Conservation (phyloP, 1,140 invertebrate genomes). For the Drosophila ercepeae region DNA sequence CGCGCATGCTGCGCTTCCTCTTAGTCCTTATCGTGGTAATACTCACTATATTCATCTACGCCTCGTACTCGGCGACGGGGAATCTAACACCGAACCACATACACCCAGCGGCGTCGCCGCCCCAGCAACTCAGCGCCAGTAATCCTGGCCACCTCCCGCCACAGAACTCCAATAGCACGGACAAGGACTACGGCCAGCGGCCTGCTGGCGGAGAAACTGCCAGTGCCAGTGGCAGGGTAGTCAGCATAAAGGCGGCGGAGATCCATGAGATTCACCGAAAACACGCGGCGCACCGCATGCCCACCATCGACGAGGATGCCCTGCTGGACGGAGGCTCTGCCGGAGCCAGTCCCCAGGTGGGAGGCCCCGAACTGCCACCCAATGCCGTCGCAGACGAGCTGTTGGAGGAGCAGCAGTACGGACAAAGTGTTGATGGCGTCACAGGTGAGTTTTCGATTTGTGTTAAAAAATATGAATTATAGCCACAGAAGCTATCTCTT, state of each 20-base stretch:
- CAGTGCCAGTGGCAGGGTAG: slow-evolving; percentile 11
- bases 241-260: slow-evolving; percentile 19
- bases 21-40: slow-evolving; percentile 72
- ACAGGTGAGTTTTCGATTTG: slow-evolving; percentile 66
- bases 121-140: slow-evolving; percentile 37
- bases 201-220: slow-evolving; percentile 1
- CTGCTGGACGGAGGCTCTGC: slow-evolving; percentile 64
- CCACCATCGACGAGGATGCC: slow-evolving; percentile 78
- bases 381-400: slow-evolving; percentile 54
- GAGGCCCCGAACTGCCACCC: slow-evolving; percentile 37
- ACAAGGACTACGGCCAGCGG: slow-evolving; percentile 23
- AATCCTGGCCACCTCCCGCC: slow-evolving; percentile 4
- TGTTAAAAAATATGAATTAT: too few relatives aligned
- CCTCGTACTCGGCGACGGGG: slow-evolving; percentile 76
- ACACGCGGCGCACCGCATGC: slow-evolving; percentile 60
- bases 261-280: slow-evolving; percentile 51
- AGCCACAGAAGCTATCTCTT: background rate
- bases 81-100: slow-evolving; percentile 61
- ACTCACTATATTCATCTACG: slow-evolving; percentile 82
- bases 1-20: slow-evolving; percentile 78
- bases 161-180: slow-evolving; percentile 39
- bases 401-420: slow-evolving; percentile 72
- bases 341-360: slow-evolving; percentile 59
- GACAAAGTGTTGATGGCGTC: slow-evolving; percentile 65
- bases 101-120: slow-evolving; percentile 38